Conservation (phyloP, 2,797 vertebrate genomes). For the Rhabdomys pumilio region DNA sequence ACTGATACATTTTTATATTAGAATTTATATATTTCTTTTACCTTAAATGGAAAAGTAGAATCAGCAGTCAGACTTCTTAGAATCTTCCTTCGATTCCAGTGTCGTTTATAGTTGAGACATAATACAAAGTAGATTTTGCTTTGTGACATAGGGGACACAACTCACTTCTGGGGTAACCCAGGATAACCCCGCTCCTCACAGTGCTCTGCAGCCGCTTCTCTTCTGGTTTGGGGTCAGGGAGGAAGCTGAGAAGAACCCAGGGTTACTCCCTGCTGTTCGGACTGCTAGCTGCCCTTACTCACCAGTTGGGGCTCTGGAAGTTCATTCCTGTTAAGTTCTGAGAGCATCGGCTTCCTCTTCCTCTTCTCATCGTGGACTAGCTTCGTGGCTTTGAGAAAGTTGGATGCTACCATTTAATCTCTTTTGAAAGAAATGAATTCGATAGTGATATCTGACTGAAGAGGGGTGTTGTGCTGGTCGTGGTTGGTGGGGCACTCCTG, state of each 20-base stretch:
- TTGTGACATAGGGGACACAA: neutral
- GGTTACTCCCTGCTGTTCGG: neutral
- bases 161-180: neutral
- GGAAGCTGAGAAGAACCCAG: neutral
- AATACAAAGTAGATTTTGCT: slow-evolving; percentile 15
- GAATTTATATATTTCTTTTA: slow-evolving; percentile 45
- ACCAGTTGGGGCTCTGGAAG: neutral
- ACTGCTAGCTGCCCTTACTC: neutral
- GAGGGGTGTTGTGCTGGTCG: neutral
- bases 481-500: neutral
- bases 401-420: neutral
- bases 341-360: neutral
- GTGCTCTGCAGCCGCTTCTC: neutral
- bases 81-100: slow-evolving; percentile 13
- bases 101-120: slow-evolving; percentile 41
- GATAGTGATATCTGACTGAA: neutral
- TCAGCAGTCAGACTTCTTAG: slow-evolving; percentile 42
- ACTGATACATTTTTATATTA: slow-evolving; percentile 16
- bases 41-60: slow-evolving; percentile 60
- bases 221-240: neutral
- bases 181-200: neutral
- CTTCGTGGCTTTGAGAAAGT: slow-evolving; percentile 11
- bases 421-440: neutral
- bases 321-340: neutral
- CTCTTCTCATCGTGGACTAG: neutral